Base-by-base conservation (phyloP, 2,888 invertebrate species). In the Hymenopus coronatus region DNA sequence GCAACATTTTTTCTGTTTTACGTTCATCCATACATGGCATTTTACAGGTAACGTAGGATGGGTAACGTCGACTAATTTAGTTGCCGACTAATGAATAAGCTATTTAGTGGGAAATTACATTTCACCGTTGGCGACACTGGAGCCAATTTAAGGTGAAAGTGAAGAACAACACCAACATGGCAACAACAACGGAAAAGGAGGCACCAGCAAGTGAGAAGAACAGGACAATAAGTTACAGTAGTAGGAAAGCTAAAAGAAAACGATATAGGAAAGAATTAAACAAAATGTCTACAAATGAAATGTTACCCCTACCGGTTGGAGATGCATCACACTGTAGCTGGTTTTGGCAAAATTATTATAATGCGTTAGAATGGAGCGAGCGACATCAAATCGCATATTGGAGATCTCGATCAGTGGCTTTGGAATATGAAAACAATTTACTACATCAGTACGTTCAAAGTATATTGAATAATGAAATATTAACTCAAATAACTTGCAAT, bases 381-480 rank as follows among this genome's bases (percentile, higher is more conserved):
- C 94, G 94, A 91, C 95, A 95, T 91, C 94, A 95, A 92, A 91
- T 95, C 14, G 94, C 95, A 1, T 95, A 94, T 91, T 96, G 95
- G 96, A 95, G 95, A 92, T 94, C 95, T 0, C 94, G 94, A 90
- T 95, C 95, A 0, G 93, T 93, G 84, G 94, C 95, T 84, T 92
- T 95, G 87, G 94, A 95, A 91, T 94, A 94, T 91, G 95, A 96
- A 92, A 96, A 95, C 91, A 92, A 92, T 86, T 93, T 95, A 91
- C 91, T 96, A 84, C 94, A 94, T 84, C 93, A 94, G 84, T 94
- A 95, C 84, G 93, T 95, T 84, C 91, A 92, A 90, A 91, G n/a
- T 90, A 91, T 82, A 90, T 91, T n/a, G 91, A 15, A 30, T 82
- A 87, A 82, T 82, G 40, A 14, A 6, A 27, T n/a, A n/a, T n/a